Evolutionary conservation across 2,797 vertebrate genomes (phyloP).

Genomic region (Chelmon rostratus): DNA sequence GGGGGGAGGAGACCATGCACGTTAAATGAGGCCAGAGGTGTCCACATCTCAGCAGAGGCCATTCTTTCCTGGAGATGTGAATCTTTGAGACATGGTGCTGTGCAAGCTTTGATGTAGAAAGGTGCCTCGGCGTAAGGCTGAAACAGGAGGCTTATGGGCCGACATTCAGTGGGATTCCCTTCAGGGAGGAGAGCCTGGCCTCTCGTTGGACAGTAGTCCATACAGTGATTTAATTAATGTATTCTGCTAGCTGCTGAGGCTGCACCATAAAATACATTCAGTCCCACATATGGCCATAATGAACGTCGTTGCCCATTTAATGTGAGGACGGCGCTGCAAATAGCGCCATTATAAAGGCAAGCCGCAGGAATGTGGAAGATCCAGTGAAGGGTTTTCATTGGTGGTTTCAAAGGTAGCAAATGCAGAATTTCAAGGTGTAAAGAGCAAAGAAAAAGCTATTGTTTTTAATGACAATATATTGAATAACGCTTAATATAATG

Average conservation of each 20-base stretch:
- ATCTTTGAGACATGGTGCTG: slow-evolving; percentile 80
- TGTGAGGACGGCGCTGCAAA: slow-evolving; percentile 59
- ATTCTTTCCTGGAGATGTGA: slow-evolving; percentile 86
- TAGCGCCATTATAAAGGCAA: slow-evolving; percentile 59
- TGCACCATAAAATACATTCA: slow-evolving; percentile 57
- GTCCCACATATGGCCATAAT: slow-evolving; percentile 63
- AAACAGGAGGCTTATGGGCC: slow-evolving; percentile 80
- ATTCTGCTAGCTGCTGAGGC: slow-evolving; percentile 51
- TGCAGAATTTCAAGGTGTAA: slow-evolving; percentile 50
- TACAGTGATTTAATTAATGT: slow-evolving; percentile 79
- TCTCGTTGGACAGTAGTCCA: slow-evolving; percentile 70
- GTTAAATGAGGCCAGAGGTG: slow-evolving; percentile 86
- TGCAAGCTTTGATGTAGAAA: slow-evolving; percentile 86
- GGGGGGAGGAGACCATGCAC: slow-evolving; percentile 69
- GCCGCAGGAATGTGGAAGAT: slow-evolving; percentile 60
- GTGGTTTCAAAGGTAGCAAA: slow-evolving; percentile 57
- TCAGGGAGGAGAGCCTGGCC: slow-evolving; percentile 69
- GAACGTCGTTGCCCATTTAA: slow-evolving; percentile 67
- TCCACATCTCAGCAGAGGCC: slow-evolving; percentile 85
- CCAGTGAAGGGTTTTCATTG: slow-evolving; percentile 54
- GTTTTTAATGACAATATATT: slow-evolving; percentile 68
- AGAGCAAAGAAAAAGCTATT: slow-evolving; percentile 58
- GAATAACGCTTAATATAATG: slow-evolving; percentile 65
- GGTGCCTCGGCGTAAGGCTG: slow-evolving; percentile 76
- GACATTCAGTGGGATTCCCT: slow-evolving; percentile 77